Evolutionary conservation across 1,140 invertebrate species (phyloP).

Genomic region (Alviniconcha marisindica): DNA sequence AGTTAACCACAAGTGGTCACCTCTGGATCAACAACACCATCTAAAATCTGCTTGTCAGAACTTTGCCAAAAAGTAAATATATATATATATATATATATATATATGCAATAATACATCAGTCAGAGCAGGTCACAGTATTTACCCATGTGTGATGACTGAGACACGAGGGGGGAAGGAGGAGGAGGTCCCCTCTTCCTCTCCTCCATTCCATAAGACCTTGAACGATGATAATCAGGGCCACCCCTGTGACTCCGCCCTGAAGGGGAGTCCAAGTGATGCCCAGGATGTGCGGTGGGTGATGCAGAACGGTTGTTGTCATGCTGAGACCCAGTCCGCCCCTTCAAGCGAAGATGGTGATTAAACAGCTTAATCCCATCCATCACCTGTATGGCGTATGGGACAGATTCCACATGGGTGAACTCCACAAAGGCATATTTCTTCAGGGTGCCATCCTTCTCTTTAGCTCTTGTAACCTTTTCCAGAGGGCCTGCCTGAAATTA

Average conservation of each 20-base stretch:
- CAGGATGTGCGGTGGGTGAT: neutral
- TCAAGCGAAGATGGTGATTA: conserved; percentile 65
- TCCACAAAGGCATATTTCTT: conserved; percentile 85
- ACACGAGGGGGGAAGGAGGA: neutral
- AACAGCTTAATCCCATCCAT: conserved; percentile 82
- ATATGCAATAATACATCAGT: too few relatives aligned
- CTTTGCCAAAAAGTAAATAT: too few relatives aligned
- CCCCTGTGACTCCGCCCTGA: neutral
- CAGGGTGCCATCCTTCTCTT: conserved; percentile 76
- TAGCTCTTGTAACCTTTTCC: conserved; percentile 84
- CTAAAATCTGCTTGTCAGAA: too few relatives aligned
- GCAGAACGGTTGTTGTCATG: conserved; percentile 11
- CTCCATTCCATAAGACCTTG: conserved; percentile 13
- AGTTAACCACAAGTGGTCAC: too few relatives aligned
- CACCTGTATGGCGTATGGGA: conserved; percentile 84
- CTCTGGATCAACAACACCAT: too few relatives aligned
- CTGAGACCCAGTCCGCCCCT: conserved; percentile 47
- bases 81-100: too few relatives aligned
- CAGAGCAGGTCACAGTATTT: too few relatives aligned
- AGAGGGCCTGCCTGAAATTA: conserved; percentile 84
- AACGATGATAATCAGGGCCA: conserved; percentile 16
- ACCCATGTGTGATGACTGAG: too few relatives aligned
- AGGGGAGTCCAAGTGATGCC: neutral
- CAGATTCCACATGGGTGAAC: conserved; percentile 84
- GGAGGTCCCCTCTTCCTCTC: neutral